Evolutionary conservation across 2,113 vertebrate genomes (phyloP).

Genomic region (Coregonus clupeaformis): DNA sequence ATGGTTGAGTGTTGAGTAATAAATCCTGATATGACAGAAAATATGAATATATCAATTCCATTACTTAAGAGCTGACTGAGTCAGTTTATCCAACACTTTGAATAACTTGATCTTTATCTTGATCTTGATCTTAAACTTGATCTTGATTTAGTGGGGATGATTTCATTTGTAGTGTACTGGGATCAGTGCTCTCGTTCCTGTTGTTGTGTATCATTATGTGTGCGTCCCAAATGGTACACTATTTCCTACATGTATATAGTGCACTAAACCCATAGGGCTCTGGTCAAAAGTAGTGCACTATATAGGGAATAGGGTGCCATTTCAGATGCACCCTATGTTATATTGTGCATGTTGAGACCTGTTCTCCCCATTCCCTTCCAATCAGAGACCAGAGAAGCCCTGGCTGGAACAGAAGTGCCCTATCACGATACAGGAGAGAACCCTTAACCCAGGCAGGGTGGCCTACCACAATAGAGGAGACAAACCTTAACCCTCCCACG

Average conservation of each 20-base stretch:
- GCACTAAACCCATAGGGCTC: too few species aligned
- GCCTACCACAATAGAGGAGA: constrained; percentile 15
- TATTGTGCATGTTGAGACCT: constrained; percentile 59
- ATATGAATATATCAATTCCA: constrained; percentile 56
- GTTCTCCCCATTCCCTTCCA: constrained; percentile 44
- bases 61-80: constrained; percentile 62
- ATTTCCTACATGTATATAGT: too few species aligned
- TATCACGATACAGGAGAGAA: constrained; percentile 23
- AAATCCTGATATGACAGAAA: constrained; percentile 38
- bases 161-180: constrained; percentile 48
- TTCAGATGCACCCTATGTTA: constrained; percentile 1
- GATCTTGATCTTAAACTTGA: constrained; percentile 26
- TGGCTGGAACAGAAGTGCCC: constrained; percentile 51
- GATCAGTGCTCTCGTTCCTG: constrained; percentile 62
- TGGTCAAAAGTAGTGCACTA: too few species aligned
- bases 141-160: constrained; percentile 46
- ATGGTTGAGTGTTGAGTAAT: constrained; percentile 34
- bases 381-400: constrained; percentile 41
- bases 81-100: constrained; percentile 67
- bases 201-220: constrained; percentile 64
- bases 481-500: constrained; percentile 10
- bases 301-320: too few species aligned
- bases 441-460: too few species aligned
- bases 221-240: too few species aligned
- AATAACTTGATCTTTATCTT: constrained; percentile 35